These are phyloP conservation scores for Drosophila tsacasi DNA, from an alignment of 1,140 invertebrate species.

Conservation along the genomic window DNA sequence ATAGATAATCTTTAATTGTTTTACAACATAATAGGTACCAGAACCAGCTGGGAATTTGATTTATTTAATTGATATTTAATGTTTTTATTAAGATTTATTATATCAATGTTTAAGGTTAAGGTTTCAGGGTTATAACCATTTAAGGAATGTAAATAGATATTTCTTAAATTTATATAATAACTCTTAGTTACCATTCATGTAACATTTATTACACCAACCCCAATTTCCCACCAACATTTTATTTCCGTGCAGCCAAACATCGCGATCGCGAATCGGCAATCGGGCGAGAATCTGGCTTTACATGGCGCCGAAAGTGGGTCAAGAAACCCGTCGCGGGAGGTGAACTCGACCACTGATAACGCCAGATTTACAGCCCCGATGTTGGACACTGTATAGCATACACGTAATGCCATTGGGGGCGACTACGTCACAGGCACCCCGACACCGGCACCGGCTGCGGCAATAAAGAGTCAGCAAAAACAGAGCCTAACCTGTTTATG, in stretches of 20 bases:
- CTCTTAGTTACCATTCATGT: background rate
- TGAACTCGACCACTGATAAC: slow-evolving; percentile 25
- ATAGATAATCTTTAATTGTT: background rate
- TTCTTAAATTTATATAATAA: too few species aligned
- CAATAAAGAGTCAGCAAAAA: slow-evolving; percentile 38
- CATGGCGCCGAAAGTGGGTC: slow-evolving; percentile 20
- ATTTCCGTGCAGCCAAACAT: background rate
- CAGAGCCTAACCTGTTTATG: slow-evolving; percentile 39
- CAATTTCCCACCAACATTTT: background rate
- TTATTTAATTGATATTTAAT: background rate
- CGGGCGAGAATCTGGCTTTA: slow-evolving; percentile 11
- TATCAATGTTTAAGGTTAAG: too few species aligned
- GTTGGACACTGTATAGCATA: background rate
- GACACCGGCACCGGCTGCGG: background rate
- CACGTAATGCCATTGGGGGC: slow-evolving; percentile 4
- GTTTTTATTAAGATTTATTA: background rate
- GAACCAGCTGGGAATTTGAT: background rate
- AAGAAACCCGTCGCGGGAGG: slow-evolving; percentile 23
- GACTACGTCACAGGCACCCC: slow-evolving; percentile 35
- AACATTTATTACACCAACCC: background rate
- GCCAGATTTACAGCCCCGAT: slow-evolving; percentile 20
- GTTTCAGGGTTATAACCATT: too few species aligned
- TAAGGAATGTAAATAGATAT: too few species aligned
- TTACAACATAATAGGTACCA: too few species aligned
- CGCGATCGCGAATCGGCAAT: slow-evolving; percentile 1